Conservation (phyloP, 2,797 vertebrate species). For the Dendrocincla fuliginosa region DNA sequence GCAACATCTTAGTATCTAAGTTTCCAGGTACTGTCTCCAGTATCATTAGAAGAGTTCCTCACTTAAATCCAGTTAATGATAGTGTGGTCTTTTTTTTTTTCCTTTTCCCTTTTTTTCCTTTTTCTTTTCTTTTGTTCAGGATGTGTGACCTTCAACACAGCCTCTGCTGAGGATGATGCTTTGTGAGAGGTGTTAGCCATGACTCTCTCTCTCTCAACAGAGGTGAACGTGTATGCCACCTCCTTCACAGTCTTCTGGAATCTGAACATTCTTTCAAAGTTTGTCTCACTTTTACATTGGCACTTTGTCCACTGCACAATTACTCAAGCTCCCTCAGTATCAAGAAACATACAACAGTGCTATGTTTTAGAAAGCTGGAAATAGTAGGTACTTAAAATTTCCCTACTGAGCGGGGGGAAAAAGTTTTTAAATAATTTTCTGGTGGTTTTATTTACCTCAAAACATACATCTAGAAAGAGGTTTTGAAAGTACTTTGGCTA, state of each 20-base stretch:
- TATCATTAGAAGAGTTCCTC: background rate
- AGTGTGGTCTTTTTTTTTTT: background rate
- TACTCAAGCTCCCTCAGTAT: background rate
- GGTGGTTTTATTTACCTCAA: background rate
- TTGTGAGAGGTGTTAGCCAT: background rate
- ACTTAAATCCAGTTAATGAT: background rate
- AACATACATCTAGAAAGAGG: background rate
- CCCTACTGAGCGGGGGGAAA: background rate
- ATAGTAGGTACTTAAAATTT: background rate
- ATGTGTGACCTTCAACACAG: background rate
- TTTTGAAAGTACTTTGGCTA: background rate
- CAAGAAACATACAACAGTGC: background rate
- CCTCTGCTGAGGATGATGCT: background rate
- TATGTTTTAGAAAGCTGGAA: background rate
- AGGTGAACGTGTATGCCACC: rapidly evolving
- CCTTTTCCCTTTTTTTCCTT: rapidly evolving
- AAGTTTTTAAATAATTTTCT: background rate
- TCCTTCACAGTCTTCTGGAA: background rate
- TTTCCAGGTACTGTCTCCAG: background rate
- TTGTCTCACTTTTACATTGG: background rate
- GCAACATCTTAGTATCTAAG: background rate
- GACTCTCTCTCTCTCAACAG: background rate
- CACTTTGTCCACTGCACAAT: background rate
- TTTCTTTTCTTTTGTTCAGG: background rate
- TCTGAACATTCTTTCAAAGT: background rate